These are phyloP conservation scores for Microctonus aethiopoides DNA, from an alignment of 2,888 invertebrate genomes.

Conservation along the genomic window DNA sequence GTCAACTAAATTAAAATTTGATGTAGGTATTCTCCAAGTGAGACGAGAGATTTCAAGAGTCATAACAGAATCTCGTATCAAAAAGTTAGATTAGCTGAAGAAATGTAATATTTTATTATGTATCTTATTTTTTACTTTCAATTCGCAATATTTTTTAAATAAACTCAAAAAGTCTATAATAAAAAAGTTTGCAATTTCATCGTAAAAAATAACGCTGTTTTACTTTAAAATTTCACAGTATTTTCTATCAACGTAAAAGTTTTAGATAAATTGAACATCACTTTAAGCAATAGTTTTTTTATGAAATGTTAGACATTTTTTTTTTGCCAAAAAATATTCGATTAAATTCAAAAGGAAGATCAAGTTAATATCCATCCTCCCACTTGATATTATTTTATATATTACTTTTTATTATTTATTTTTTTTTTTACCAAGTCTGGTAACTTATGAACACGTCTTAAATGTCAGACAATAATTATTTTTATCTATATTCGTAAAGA, in stretches of 20 bases:
- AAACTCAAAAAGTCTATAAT: neutral
- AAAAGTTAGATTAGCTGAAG: neutral
- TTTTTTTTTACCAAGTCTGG: neutral
- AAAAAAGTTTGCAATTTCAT: constrained; percentile 3
- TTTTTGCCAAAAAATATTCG: neutral
- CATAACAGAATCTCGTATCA: neutral
- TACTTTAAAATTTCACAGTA: neutral
- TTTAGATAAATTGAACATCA: constrained; percentile 7
- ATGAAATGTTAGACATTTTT: neutral
- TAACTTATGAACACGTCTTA: neutral
- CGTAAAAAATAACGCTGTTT: neutral
- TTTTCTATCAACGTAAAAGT: neutral
- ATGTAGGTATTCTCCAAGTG: neutral
- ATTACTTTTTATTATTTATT: too few species aligned
- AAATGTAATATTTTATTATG: neutral
- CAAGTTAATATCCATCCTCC: neutral
- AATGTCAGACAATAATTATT: neutral
- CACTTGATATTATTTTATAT: neutral
- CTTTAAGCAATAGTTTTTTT: neutral
- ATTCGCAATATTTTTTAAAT: constrained; percentile 22
- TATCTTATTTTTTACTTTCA: constrained; percentile 8
- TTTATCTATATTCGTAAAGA: neutral
- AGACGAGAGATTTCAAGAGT: neutral
- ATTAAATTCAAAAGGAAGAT: neutral
- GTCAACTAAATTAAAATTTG: neutral